A percentile compares a stretch with the other conserved stretches of the same genome.
Conservation (phyloP, 2,888 invertebrate genomes). For the Lobophora halterata region DNA sequence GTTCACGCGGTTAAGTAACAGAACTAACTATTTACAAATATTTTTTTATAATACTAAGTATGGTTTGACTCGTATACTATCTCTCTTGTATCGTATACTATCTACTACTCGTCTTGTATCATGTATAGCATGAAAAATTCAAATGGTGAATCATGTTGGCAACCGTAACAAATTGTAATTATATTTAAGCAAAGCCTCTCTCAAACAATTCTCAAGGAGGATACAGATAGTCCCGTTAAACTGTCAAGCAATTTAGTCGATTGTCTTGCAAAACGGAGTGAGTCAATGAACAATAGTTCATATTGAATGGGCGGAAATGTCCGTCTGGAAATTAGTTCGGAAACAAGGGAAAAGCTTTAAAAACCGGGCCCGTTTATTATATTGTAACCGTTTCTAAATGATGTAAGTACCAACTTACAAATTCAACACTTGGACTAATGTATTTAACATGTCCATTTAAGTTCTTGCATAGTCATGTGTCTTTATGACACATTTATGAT, state of each 20-base stretch:
- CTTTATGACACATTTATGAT: conserved; percentile 19
- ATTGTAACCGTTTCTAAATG: conserved; percentile 64
- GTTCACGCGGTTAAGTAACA: too few species aligned
- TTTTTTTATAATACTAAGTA: too few species aligned
- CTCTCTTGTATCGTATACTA: too few species aligned
- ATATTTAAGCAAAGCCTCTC: conserved; percentile 7
- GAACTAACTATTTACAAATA: too few species aligned
- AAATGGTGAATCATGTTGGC: too few species aligned
- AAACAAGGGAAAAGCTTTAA: conserved; percentile 79
- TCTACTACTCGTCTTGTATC: too few species aligned
- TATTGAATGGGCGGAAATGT: conserved; percentile 80
- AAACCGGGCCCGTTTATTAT: conserved; percentile 68
- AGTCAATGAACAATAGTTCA: conserved; percentile 78
- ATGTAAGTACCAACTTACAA: conserved; percentile 48
- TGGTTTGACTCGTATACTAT: too few species aligned
- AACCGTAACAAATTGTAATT: too few species aligned
- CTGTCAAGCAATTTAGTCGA: conserved; percentile 63
- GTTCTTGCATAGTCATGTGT: conserved; percentile 18
- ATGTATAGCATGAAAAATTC: too few species aligned
- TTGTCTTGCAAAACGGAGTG: conserved; percentile 70
- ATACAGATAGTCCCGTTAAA: conserved; percentile 55
- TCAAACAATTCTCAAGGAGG: conserved; percentile 19
- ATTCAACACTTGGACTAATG: conserved; percentile 50
- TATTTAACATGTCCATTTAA: conserved; percentile 56
- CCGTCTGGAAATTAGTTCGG: conserved; percentile 73